These are phyloP conservation scores for Sula dactylatra DNA, from an alignment of 2,113 vertebrate genomes.

Conservation along the genomic window DNA sequence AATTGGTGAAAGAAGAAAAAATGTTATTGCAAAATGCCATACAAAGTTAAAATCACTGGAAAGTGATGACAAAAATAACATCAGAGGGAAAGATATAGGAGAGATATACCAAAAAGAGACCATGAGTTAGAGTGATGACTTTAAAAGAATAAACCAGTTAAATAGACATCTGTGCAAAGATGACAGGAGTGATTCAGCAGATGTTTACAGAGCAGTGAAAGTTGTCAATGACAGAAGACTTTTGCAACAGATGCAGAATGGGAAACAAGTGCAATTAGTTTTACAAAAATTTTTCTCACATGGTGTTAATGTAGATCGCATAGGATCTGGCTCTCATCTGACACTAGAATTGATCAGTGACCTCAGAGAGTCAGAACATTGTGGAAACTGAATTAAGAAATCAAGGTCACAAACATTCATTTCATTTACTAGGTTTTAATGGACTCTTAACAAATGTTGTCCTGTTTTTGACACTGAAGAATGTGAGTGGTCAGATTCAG, in stretches of 20 bases:
- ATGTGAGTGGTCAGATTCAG: background rate
- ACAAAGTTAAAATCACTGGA: background rate
- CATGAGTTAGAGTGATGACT: background rate
- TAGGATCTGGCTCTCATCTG: background rate
- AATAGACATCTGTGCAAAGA: background rate
- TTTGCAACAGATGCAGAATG: background rate
- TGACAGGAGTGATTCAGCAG: background rate
- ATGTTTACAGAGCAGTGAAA: background rate
- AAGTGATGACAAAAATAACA: background rate
- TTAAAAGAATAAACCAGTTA: background rate
- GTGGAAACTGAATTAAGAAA: background rate
- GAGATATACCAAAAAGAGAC: background rate
- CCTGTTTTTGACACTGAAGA: background rate
- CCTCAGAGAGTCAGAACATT: background rate
- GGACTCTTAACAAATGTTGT: background rate
- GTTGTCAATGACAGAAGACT: background rate
- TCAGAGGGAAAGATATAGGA: background rate
- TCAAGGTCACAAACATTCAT: background rate
- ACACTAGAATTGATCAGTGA: background rate
- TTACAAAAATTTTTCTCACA: background rate
- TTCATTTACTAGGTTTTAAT: background rate
- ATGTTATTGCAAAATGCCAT: background rate
- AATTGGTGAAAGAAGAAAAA: background rate
- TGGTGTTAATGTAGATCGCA: background rate
- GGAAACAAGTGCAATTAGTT: conserved; percentile 11